Evolutionary conservation across 2,888 invertebrate species (phyloP), one percentile per base, ranked within the genome.

Genomic region (Himalopsyche tibetana): DNA sequence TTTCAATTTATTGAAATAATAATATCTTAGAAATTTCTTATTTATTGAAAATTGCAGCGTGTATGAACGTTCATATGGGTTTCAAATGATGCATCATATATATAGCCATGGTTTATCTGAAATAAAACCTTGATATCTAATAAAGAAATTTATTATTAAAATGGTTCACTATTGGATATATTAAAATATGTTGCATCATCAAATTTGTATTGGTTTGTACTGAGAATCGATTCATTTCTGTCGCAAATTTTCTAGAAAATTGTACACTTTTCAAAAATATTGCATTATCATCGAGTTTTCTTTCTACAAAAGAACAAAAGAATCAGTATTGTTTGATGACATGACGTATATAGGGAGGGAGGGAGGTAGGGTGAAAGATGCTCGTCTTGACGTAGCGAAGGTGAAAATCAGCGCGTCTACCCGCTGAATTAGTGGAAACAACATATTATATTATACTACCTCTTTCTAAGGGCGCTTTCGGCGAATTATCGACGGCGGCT

Each of bases 381-480:
- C 74, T 74, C 15, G 15, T 38, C 74, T 74, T 74, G 74, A 36
- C 15, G 19, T 15, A 74, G 74, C 36, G 12, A 11, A 74, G 28
- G 74, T 74, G 4, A 15, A 38, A 74, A 74, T 74, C 74, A 74
- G 15, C 36, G 74, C 36, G 36, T 12, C 19, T 74, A 2, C 74
- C 11, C 36, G 36, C 15, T 36, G 19, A 74, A 74, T 74, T 74
- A 36, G 74, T 15, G 15, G 36, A 36, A 74, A 36, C 36, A 74
- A 36, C 74, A 74, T 74, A 74, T 11, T 9, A 9, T 45, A 45
- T 45, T 45, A 45, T 51, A 51, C 51, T 51, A 8, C 51, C 51
- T 51, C 51, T 51, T 74, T 74, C 38, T 36, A 74, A 74, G 74
- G 28, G 74, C 38, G 74, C 74, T 74, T 74, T 74, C 74, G 36